phyloP scores from a whole-genome alignment of 2,113 vertebrate genomes.

The Kobus ellipsiprymnus region DNA sequence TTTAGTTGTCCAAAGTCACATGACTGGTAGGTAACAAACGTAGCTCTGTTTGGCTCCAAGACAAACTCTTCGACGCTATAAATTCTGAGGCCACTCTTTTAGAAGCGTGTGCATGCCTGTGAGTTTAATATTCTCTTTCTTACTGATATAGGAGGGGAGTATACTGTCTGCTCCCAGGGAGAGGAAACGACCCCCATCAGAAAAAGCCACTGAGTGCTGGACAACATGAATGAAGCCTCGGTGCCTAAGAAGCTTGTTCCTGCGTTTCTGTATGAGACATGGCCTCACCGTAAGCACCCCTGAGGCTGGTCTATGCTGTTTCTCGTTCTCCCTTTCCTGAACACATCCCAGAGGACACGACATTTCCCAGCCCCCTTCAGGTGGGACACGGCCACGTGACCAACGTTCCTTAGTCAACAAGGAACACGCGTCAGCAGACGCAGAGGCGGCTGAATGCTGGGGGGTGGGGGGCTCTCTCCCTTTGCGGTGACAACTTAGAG shows the following conservation, averaged over 20 bases:
- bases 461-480: accelerated
- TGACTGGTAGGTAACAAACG: background rate
- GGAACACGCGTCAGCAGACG: accelerated
- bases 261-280: accelerated
- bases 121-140: background rate
- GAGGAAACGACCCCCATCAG: background rate
- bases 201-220: background rate
- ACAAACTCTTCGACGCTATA: accelerated
- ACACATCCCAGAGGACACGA: background rate
- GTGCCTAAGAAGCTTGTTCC: background rate
- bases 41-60: background rate
- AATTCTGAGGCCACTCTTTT: background rate
- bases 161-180: background rate
- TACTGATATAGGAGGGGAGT: background rate
- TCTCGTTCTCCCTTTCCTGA: background rate
- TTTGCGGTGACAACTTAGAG: background rate
- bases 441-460: background rate
- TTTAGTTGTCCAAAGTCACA: background rate
- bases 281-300: accelerated
- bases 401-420: background rate
- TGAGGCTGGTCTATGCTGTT: accelerated
- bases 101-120: accelerated
- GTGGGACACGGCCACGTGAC: accelerated
- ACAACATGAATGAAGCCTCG: accelerated
- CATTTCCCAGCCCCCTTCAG: accelerated